A percentile compares a stretch with the other conserved stretches of the same genome.
Evolutionary conservation across 2,888 invertebrate genomes (phyloP).

Genomic region (Mamestra brassicae): DNA sequence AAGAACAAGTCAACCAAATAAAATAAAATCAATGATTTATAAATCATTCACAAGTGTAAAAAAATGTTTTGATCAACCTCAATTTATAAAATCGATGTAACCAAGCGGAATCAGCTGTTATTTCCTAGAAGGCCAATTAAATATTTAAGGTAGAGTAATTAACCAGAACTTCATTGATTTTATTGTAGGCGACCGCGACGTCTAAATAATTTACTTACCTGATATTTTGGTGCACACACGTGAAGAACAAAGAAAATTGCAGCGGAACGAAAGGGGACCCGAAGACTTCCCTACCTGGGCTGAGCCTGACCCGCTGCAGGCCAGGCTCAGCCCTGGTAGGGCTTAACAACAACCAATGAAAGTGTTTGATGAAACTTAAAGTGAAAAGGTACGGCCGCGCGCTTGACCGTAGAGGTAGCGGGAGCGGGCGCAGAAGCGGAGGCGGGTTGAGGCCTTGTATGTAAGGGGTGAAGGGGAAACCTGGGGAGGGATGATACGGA

Average conservation of each 20-base stretch:
- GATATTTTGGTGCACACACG: neutral
- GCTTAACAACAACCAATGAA: neutral
- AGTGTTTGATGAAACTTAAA: neutral
- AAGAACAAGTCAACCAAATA: neutral
- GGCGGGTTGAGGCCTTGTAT: neutral
- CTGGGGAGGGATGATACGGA: neutral
- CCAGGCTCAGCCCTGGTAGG: conserved; percentile 13
- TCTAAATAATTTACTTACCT: conserved; percentile 9
- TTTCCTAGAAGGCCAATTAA: neutral
- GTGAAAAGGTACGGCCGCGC: neutral
- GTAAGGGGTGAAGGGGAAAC: neutral
- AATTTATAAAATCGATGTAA: neutral
- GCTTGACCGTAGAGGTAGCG: neutral
- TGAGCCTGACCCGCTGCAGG: neutral
- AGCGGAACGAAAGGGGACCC: neutral
- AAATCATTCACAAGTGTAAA: neutral
- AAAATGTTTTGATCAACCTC: neutral
- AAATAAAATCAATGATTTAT: neutral
- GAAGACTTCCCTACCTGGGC: neutral
- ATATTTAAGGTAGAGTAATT: neutral
- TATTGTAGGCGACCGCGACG: neutral
- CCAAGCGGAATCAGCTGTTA: neutral
- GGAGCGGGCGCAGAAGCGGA: neutral
- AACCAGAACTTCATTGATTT: neutral
- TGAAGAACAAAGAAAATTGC: neutral